phyloP scores from a whole-genome alignment of 2,797 vertebrate genomes.

The Oophaga sylvatica region DNA sequence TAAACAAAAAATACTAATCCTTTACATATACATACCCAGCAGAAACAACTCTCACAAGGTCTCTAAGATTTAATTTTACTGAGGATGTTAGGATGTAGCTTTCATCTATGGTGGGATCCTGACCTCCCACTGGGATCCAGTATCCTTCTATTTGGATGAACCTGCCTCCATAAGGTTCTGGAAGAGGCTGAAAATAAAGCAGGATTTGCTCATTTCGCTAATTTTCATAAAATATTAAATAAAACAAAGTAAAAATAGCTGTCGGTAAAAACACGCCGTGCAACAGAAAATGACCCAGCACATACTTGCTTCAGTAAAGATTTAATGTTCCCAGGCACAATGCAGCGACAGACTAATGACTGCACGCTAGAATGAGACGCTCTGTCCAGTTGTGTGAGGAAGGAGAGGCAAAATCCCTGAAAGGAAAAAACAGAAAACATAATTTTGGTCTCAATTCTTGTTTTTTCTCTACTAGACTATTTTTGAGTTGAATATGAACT shows the following conservation, averaged over 20 bases:
- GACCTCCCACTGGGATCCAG: slow-evolving; percentile 91
- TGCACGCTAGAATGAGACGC: slow-evolving; percentile 89
- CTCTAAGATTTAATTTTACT: slow-evolving; percentile 92
- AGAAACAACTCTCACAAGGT: slow-evolving; percentile 90
- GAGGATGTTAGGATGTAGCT: slow-evolving; percentile 90
- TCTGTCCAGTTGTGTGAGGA: slow-evolving; percentile 93
- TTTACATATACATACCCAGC: slow-evolving; percentile 81
- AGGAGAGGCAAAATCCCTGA: slow-evolving; percentile 96
- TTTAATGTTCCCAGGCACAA: slow-evolving; percentile 87
- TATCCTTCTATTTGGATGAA: slow-evolving; percentile 89
- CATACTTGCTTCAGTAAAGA: slow-evolving; percentile 87
- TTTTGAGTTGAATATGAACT: no score
- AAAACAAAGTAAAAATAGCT: no score
- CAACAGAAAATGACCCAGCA: neutral
- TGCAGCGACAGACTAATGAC: slow-evolving; percentile 87
- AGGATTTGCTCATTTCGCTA: neutral
- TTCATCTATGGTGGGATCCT: slow-evolving; percentile 84
- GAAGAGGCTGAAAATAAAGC: slow-evolving; percentile 81
- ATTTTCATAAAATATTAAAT: neutral
- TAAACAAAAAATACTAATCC: neutral
- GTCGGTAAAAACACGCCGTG: neutral
- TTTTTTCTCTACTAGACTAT: no score
- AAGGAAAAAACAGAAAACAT: neutral
- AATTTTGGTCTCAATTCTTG: neutral
- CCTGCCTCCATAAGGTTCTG: slow-evolving; percentile 78